Conservation (phyloP, 2,888 invertebrate species). For the Andrena marginata region DNA sequence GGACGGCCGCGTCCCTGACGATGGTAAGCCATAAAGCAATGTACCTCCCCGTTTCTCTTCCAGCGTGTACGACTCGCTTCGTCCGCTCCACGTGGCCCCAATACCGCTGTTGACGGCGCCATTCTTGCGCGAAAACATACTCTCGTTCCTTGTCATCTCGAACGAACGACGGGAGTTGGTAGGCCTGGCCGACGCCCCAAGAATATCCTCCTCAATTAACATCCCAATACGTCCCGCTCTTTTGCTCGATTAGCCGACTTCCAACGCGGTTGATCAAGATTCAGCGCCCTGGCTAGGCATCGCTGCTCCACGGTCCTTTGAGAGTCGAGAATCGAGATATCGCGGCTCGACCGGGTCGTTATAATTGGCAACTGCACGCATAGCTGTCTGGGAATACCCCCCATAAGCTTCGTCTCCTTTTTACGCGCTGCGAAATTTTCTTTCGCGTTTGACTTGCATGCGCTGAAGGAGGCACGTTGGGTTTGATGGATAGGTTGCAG, state of each 20-base stretch:
- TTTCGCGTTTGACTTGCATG: background rate
- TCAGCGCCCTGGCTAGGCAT: background rate
- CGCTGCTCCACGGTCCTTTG: background rate
- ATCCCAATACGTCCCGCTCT: conserved; percentile 70
- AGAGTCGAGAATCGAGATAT: background rate
- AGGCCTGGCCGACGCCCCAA: conserved; percentile 64
- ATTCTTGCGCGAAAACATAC: conserved; percentile 12
- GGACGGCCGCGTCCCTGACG: conserved; percentile 72
- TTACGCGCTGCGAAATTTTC: background rate
- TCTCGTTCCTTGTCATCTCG: conserved; percentile 8
- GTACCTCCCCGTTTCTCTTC: conserved; percentile 50
- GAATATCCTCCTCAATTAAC: conserved; percentile 77
- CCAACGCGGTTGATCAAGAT: background rate
- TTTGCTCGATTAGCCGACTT: conserved; percentile 67
- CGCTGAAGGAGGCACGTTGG: too few relatives aligned
- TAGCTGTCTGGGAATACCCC: background rate
- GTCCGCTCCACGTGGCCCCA: conserved; percentile 26
- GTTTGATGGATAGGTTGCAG: conserved; percentile 6
- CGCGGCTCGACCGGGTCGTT: conserved; percentile 12
- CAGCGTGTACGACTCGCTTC: conserved; percentile 13
- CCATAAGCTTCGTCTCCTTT: background rate
- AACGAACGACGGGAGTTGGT: conserved; percentile 25
- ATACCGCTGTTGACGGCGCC: conserved; percentile 9
- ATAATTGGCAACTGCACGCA: conserved; percentile 1
- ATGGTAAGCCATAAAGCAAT: conserved; percentile 73